Evolutionary conservation across 2,888 invertebrate species (phyloP), one percentile per base, ranked within the genome.

Genomic region (Caenorhabditis drosophilae): DNA sequence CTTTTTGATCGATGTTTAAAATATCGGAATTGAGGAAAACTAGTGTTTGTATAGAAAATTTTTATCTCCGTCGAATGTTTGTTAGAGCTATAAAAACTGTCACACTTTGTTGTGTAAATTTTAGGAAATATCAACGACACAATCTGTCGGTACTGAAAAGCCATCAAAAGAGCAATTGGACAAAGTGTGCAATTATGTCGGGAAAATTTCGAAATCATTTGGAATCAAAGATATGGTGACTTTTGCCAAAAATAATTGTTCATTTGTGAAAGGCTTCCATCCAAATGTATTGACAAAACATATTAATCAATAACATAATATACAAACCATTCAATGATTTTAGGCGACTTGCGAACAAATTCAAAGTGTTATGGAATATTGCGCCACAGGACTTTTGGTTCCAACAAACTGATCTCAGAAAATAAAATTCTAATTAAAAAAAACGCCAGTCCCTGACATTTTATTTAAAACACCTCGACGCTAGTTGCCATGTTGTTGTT

Each of bases 321-420:
- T n/a, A n/a, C n/a, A n/a, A n/a, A n/a, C n/a, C n/a, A n/a, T n/a
- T n/a, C n/a, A n/a, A n/a, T n/a, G n/a, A 41, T 41, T 62, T 49
- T 49, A 71, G 67, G 64, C 67, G 7, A 62, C 68, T 6, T 71
- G 71, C 31, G 62, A 66, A 18, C 71, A 71, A 41, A 66, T 68
- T 16, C 47, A 56, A 27, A 57, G 62, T 18, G 48, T 68, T 15
- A 59, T 71, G 61, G 53, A 49, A 18, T 71, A 61, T 42, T 67
- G 67, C 45, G 41, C 36, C 23, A 54, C 51, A 23, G 57, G 63
- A 31, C 42, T 57, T 40, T 45, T 27, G 16, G 15, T 18, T 25
- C 4, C 26, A 16, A n/a, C 12, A n/a, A 18, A 4, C 26, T 47
- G 47, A 47, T 34, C 35, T 47, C 47, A 41, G 15, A 20, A n/a